phyloP scores from a whole-genome alignment of 1,140 invertebrate genomes.

The Drosophila sulfurigaster region DNA sequence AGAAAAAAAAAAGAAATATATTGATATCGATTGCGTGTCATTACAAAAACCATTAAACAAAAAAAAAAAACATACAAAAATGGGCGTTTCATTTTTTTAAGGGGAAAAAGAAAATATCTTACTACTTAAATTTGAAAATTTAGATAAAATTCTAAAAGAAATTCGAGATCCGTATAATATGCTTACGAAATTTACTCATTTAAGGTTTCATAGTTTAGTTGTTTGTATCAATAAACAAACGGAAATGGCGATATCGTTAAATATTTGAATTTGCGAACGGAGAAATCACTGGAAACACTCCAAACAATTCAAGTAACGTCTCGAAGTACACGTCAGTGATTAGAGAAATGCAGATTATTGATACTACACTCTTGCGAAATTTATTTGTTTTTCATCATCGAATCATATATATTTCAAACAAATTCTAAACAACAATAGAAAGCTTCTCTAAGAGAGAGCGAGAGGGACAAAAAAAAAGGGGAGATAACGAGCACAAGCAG shows the following conservation, averaged over 20 bases:
- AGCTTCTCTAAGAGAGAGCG: slow-evolving; percentile 4
- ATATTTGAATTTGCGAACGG: neutral
- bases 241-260: neutral
- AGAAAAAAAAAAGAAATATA: slow-evolving; percentile 50
- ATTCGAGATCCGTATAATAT: no score
- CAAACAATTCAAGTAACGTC: neutral
- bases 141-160: no score
- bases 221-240: no score
- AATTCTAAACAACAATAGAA: slow-evolving; percentile 14
- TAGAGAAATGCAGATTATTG: slow-evolving; percentile 17
- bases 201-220: neutral
- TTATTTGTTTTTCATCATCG: slow-evolving; percentile 55
- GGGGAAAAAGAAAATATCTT: neutral
- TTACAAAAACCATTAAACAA: slow-evolving; percentile 54
- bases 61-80: slow-evolving; percentile 40
- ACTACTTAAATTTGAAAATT: no score
- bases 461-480: neutral
- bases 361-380: slow-evolving; percentile 7
- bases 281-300: slow-evolving; percentile 15
- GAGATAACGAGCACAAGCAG: slow-evolving; percentile 3
- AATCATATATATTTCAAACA: slow-evolving; percentile 37
- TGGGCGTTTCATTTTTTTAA: slow-evolving; percentile 39
- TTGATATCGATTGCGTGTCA: slow-evolving; percentile 77
- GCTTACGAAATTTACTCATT: no score
- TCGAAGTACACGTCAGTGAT: slow-evolving; percentile 63